Conservation (phyloP, 1,140 invertebrate species). For the Dendrolimus punctatus region DNA sequence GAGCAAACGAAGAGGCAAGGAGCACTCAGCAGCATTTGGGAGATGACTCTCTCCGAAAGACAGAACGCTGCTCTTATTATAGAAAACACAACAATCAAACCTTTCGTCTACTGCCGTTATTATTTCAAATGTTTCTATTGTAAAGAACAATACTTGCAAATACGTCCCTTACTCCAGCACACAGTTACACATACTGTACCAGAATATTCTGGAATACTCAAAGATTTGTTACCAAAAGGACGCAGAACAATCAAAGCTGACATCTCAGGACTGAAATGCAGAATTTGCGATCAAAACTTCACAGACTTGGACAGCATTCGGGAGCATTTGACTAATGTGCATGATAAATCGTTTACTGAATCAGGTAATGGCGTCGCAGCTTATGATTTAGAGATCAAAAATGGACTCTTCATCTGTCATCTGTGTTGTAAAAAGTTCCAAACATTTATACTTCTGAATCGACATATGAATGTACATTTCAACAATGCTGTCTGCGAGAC, state of each 20-base stretch:
- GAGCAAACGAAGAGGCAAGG: constrained; percentile 25
- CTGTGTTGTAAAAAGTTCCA: constrained; percentile 40
- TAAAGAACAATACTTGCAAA: constrained; percentile 32
- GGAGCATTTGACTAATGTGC: constrained; percentile 26
- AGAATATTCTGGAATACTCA: constrained; percentile 22
- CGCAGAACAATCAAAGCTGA: constrained; percentile 42
- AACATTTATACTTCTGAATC: constrained; percentile 43
- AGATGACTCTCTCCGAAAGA: constrained; percentile 44
- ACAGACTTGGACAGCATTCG: constrained; percentile 28
- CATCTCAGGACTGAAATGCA: constrained; percentile 40
- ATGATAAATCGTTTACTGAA: constrained; percentile 32
- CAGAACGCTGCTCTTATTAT: constrained; percentile 37
- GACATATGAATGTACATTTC: constrained; percentile 54
- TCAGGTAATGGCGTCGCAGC: constrained; percentile 40
- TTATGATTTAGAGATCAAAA: constrained; percentile 32
- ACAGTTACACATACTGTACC: constrained; percentile 23
- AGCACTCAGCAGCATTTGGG: constrained; percentile 41
- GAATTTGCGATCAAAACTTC: constrained; percentile 24
- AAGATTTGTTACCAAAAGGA: constrained; percentile 36
- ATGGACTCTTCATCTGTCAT: constrained; percentile 40
- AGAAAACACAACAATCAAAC: constrained; percentile 32
- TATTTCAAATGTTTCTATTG: constrained; percentile 56
- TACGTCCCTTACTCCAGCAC: constrained; percentile 30
- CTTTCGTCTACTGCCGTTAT: constrained; percentile 43
- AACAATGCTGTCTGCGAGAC: constrained; percentile 50